Conservation (phyloP, 2,888 invertebrate genomes). For the Eupithecia vulgata region DNA sequence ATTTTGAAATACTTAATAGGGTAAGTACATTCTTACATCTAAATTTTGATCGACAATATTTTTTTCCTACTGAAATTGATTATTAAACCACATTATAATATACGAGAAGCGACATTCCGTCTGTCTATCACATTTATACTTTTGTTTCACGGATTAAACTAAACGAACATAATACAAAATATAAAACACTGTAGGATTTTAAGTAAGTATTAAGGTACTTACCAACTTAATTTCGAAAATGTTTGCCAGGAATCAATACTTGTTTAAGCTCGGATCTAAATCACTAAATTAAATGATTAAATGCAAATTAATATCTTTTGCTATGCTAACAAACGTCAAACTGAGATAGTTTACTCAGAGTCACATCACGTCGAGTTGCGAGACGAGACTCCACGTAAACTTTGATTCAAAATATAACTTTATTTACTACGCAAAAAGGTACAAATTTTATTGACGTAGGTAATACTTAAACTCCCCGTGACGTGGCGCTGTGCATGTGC, state of each 20-base stretch:
- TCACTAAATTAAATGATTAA: conserved; percentile 65
- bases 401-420: too few species aligned
- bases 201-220: background rate
- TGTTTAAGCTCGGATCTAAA: conserved; percentile 68
- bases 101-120: conserved; percentile 50
- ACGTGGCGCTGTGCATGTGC: too few species aligned
- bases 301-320: conserved; percentile 66
- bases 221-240: background rate
- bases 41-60: conserved; percentile 41
- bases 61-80: conserved; percentile 36
- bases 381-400: too few species aligned
- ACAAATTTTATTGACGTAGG: too few species aligned
- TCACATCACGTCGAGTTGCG: too few species aligned
- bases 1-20: conserved; percentile 34
- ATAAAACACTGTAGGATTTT: background rate
- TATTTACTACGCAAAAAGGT: too few species aligned
- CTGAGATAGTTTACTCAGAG: background rate
- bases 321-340: conserved; percentile 56
- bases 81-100: conserved; percentile 44
- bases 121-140: conserved; percentile 59
- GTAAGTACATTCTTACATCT: conserved; percentile 35
- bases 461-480: too few species aligned
- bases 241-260: background rate
- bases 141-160: conserved; percentile 52
- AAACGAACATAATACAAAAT: background rate